phyloP scores from a whole-genome alignment of 2,797 vertebrate genomes.

The Octomys mimax region DNA sequence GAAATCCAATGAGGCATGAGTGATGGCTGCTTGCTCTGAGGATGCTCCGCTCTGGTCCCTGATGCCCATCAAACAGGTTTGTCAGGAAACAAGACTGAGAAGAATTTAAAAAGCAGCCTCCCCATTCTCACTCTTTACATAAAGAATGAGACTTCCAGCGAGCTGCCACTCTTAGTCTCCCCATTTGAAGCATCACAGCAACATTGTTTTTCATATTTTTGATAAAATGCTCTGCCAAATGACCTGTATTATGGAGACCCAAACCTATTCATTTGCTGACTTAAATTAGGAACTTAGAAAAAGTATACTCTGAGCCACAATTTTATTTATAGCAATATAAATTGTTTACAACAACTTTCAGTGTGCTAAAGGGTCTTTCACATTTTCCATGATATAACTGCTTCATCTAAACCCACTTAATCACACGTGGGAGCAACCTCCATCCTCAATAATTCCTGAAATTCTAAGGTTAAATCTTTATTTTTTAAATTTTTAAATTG shows the following conservation, averaged over 20 bases:
- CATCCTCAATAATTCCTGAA: background rate
- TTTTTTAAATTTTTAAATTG: constrained; percentile 43
- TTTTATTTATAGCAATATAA: constrained; percentile 67
- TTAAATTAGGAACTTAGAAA: constrained; percentile 81
- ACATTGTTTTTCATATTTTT: constrained; percentile 67
- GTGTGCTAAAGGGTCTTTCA: constrained; percentile 80
- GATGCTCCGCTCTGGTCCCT: constrained; percentile 89
- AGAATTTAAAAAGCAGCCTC: constrained; percentile 89
- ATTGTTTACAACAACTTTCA: constrained; percentile 80
- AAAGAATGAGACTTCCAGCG: constrained; percentile 15
- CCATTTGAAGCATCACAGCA: constrained; percentile 55
- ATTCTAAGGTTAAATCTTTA: constrained; percentile 56
- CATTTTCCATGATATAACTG: constrained; percentile 81
- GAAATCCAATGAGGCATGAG: constrained; percentile 92
- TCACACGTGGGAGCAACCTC: background rate
- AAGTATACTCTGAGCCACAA: constrained; percentile 77
- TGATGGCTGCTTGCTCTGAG: constrained; percentile 91
- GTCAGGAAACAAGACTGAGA: constrained; percentile 90
- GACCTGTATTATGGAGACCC: background rate
- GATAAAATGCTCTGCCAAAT: constrained; percentile 57
- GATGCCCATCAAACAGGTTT: constrained; percentile 91
- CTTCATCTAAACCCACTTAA: constrained; percentile 85
- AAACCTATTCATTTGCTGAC: constrained; percentile 52
- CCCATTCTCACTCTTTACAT: background rate
- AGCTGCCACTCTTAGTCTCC: constrained; percentile 61